phyloP scores from a whole-genome alignment of 2,797 vertebrate genomes.

The Mus spretus region DNA sequence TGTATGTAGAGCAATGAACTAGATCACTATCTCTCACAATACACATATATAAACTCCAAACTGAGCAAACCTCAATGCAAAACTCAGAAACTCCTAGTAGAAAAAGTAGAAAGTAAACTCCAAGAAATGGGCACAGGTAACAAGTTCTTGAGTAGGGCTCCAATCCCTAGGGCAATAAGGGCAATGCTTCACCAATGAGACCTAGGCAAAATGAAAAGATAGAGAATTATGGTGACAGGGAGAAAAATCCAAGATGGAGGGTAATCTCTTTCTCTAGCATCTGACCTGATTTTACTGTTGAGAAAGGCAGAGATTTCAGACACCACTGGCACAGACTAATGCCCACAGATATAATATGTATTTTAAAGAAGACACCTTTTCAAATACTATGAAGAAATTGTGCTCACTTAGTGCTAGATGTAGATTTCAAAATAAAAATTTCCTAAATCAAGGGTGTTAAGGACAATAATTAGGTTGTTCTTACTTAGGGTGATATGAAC shows the following conservation, averaged over 20 bases:
- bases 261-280: background rate
- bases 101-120: background rate
- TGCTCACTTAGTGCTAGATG: background rate
- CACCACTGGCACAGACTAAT: background rate
- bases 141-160: background rate
- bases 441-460: background rate
- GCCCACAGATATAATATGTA: background rate
- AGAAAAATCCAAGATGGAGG: background rate
- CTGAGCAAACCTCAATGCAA: background rate
- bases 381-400: background rate
- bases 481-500: background rate
- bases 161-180: background rate
- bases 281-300: background rate
- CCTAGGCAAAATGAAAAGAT: background rate
- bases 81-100: background rate
- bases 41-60: background rate
- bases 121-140: background rate
- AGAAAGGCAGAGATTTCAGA: background rate
- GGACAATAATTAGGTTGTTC: background rate
- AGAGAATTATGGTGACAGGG: background rate
- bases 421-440: background rate
- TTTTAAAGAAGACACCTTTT: background rate
- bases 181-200: background rate
- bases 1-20: background rate
- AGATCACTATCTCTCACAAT: background rate